These are phyloP conservation scores for Phaedon cochleariae DNA, from an alignment of 2,888 invertebrate species.

Conservation along the genomic window DNA sequence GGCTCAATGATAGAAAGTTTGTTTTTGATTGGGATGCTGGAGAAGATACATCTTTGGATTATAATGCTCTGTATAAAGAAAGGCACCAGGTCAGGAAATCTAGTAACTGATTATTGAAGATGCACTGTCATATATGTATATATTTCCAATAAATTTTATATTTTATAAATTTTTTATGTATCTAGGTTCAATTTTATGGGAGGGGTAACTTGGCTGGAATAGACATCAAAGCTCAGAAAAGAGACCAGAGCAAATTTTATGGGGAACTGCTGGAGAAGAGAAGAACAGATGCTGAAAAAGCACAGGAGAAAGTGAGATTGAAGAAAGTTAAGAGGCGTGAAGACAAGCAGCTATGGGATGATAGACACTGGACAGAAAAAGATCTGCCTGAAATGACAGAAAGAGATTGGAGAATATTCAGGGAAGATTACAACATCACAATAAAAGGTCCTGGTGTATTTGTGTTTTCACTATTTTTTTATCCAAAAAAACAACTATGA, in stretches of 20 bases:
- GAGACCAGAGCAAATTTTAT: constrained; percentile 97
- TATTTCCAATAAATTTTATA: background rate
- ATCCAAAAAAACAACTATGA: no score
- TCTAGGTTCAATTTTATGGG: constrained; percentile 91
- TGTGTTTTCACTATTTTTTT: no score
- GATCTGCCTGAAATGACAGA: constrained; percentile 95
- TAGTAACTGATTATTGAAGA: no score
- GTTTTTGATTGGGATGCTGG: constrained; percentile 99
- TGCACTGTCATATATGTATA: no score
- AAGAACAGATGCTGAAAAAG: constrained; percentile 95
- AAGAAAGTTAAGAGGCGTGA: constrained; percentile 95
- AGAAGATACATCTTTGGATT: constrained; percentile 98
- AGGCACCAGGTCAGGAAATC: constrained; percentile 76
- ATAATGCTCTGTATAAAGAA: constrained; percentile 96
- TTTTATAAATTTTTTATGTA: constrained; percentile 6
- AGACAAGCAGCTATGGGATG: constrained; percentile 98
- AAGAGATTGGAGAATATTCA: constrained; percentile 99
- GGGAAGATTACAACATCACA: constrained; percentile 98
- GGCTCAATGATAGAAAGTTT: constrained; percentile 98
- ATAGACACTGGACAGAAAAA: constrained; percentile 99
- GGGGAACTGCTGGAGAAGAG: constrained; percentile 93
- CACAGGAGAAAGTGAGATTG: constrained; percentile 91
- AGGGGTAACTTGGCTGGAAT: constrained; percentile 98
- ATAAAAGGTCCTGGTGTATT: constrained; percentile 78
- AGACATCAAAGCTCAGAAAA: constrained; percentile 94